Percentiles rank a stretch among this genome's conserved stretches.
Evolutionary conservation across 2,797 vertebrate genomes (phyloP).

Genomic region (Novumbra hubbsi): DNA sequence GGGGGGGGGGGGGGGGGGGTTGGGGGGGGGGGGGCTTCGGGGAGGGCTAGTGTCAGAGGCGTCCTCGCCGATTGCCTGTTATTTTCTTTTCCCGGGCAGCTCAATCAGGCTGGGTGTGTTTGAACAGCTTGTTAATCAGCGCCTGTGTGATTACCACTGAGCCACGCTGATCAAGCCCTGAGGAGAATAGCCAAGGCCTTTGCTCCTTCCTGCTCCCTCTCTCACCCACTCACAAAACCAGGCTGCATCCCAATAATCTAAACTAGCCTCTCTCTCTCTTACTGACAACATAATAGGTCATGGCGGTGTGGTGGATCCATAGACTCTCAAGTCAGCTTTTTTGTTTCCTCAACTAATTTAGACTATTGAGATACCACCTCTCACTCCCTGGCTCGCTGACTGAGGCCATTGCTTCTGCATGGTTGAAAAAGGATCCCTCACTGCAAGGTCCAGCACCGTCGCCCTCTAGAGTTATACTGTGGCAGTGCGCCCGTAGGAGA

Average conservation of each 20-base stretch:
- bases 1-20: neutral
- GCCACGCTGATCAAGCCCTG: constrained; percentile 51
- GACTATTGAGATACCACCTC: neutral
- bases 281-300: neutral
- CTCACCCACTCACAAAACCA: constrained; percentile 2
- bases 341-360: neutral
- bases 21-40: constrained; percentile 1
- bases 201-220: constrained; percentile 8
- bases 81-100: constrained; percentile 58
- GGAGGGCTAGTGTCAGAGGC: constrained; percentile 4
- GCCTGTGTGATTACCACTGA: constrained; percentile 53
- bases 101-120: constrained; percentile 54
- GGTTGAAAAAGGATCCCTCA: neutral
- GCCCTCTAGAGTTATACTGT: constrained; percentile 21
- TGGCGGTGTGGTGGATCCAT: neutral
- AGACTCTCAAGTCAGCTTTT: neutral
- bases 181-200: constrained; percentile 35
- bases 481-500: neutral
- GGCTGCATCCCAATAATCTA: neutral
- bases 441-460: neutral
- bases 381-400: neutral
- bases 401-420: constrained; percentile 27
- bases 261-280: neutral
- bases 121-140: constrained; percentile 59
- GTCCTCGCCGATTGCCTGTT: constrained; percentile 47